Evolutionary conservation across 2,888 invertebrate species (phyloP).

Genomic region (Bruchidius siliquastri): DNA sequence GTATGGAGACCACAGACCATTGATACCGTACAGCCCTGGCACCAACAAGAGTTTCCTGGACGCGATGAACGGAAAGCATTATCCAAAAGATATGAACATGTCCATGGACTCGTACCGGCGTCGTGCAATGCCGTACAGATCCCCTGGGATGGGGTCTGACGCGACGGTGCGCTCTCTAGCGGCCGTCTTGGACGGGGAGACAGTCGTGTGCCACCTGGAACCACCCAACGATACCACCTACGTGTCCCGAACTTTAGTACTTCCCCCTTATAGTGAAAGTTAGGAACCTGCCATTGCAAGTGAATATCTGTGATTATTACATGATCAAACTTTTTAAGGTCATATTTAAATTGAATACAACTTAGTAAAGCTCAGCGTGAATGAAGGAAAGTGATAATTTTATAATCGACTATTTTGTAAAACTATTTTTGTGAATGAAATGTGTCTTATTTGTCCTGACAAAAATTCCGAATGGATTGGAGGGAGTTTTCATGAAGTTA

Average conservation of each 20-base stretch:
- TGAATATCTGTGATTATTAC: constrained; percentile 51
- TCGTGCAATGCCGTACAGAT: constrained; percentile 38
- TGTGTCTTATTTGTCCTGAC: constrained; percentile 31
- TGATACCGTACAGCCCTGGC: constrained; percentile 72
- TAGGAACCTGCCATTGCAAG: constrained; percentile 50
- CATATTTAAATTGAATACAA: constrained; percentile 26
- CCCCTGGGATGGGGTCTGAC: constrained; percentile 48
- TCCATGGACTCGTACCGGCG: constrained; percentile 53
- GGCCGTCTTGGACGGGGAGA: constrained; percentile 79
- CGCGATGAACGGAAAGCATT: constrained; percentile 30
- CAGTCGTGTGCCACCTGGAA: constrained; percentile 81
- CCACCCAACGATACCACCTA: constrained; percentile 55
- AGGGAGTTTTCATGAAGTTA: not conserved
- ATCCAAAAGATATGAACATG: constrained; percentile 37
- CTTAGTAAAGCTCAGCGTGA: not conserved
- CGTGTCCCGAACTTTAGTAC: constrained; percentile 53
- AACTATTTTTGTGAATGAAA: constrained; percentile 41
- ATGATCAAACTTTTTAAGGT: constrained; percentile 45
- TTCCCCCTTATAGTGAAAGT: constrained; percentile 61
- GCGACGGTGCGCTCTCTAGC: constrained; percentile 60
- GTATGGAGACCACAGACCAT: constrained; percentile 75
- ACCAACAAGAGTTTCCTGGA: constrained; percentile 52
- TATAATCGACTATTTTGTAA: constrained; percentile 47
- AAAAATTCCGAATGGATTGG: constrained; percentile 3
- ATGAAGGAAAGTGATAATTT: constrained; percentile 49